A percentile compares a stretch with the other conserved stretches of the same genome.
phyloP scores from a whole-genome alignment of 2,113 vertebrate species.

The Empidonax traillii region DNA sequence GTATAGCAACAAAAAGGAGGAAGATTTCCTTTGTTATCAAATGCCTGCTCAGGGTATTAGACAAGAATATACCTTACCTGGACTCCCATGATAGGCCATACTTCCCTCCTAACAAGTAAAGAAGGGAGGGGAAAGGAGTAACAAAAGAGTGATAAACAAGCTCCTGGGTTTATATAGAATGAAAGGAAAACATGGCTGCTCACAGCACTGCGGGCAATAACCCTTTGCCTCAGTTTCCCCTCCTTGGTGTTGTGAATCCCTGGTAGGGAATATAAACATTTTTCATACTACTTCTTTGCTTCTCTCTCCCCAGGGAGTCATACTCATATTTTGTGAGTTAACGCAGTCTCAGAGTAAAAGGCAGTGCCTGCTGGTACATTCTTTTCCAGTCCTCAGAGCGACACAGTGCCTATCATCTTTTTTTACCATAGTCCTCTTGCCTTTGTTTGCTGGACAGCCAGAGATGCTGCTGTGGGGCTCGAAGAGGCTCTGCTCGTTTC shows the following conservation, averaged over 20 bases:
- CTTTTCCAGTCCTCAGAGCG: not conserved
- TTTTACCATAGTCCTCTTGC: not conserved
- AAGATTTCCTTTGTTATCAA: not conserved
- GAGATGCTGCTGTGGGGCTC: not conserved
- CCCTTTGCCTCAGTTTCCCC: not conserved
- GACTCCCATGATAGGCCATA: not conserved
- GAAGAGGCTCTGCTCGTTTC: rapidly evolving
- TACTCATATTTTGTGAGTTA: not conserved
- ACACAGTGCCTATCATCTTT: not conserved
- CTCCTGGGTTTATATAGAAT: not conserved
- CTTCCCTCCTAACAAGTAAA: not conserved
- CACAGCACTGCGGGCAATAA: rapidly evolving
- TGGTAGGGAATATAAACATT: not conserved
- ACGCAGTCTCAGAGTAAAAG: not conserved
- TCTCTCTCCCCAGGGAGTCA: not conserved
- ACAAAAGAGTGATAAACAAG: not conserved
- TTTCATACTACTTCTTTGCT: not conserved
- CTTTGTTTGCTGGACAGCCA: not conserved
- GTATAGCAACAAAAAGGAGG: not conserved
- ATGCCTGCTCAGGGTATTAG: not conserved
- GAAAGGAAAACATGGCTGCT: not conserved
- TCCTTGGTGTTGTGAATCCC: not conserved
- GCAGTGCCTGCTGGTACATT: not conserved
- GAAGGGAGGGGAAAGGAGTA: not conserved
- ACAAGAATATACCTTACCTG: not conserved